Conservation (phyloP, 2,888 invertebrate genomes). For the Lagria hirta region DNA sequence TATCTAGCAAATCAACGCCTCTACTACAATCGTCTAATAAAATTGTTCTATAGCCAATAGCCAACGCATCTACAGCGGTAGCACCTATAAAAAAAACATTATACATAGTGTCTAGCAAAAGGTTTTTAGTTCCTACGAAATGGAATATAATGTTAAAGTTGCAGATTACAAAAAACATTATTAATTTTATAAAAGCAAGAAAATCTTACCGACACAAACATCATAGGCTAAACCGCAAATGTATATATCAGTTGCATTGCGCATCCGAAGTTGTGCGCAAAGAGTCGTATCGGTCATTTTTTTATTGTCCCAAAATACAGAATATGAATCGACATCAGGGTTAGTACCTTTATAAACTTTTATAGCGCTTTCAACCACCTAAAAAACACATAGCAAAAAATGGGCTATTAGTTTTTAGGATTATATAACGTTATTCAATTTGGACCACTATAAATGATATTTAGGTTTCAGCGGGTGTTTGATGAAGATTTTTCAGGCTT, state of each 20-base stretch:
- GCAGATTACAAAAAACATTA: no score
- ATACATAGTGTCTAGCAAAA: no score
- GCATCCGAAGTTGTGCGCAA: slow-evolving; percentile 74
- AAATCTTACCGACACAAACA: slow-evolving; percentile 79
- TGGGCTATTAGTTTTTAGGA: slow-evolving; percentile 1
- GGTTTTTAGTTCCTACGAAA: no score
- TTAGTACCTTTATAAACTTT: slow-evolving; percentile 91
- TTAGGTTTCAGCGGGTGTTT: no score
- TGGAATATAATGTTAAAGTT: no score
- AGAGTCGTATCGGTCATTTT: slow-evolving; percentile 85
- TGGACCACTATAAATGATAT: no score
- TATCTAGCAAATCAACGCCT: slow-evolving; percentile 83
- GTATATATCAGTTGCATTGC: slow-evolving; percentile 87
- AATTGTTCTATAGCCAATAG: slow-evolving; percentile 86
- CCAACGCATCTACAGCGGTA: slow-evolving; percentile 85
- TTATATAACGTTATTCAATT: neutral
- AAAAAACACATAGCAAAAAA: slow-evolving; percentile 20
- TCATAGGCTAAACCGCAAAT: slow-evolving; percentile 95
- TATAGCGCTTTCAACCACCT: slow-evolving; percentile 73
- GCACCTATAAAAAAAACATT: slow-evolving; percentile 63
- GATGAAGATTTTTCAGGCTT: no score
- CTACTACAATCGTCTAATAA: slow-evolving; percentile 89
- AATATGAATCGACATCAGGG: slow-evolving; percentile 95
- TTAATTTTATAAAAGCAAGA: neutral
- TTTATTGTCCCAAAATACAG: slow-evolving; percentile 98